Conservation (phyloP, 2,888 invertebrate species). For the Tetanocera ferruginea region DNA sequence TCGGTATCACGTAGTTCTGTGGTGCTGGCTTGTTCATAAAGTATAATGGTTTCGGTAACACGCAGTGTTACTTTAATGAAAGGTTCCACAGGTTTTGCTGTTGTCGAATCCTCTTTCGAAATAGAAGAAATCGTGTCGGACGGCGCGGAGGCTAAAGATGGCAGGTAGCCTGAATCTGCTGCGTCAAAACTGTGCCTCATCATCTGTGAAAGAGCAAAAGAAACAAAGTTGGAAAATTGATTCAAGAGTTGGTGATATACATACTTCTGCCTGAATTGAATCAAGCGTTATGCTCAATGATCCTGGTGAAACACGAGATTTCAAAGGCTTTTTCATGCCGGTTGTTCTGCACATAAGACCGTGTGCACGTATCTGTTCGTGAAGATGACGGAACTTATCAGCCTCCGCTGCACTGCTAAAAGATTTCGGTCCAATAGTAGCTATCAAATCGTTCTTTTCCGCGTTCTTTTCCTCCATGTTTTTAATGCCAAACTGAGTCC, state of each 20-base stretch:
- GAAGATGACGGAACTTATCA: slow-evolving; percentile 13
- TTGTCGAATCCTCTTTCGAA: neutral
- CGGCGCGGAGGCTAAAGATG: too few species aligned
- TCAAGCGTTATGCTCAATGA: slow-evolving; percentile 5
- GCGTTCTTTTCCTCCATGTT: neutral
- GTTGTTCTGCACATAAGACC: neutral
- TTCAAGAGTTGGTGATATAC: neutral
- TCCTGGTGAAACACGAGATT: neutral
- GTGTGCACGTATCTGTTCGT: slow-evolving; percentile 2
- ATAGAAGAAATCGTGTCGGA: too few species aligned
- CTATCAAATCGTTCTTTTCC: neutral
- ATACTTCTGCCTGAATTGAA: slow-evolving; percentile 12
- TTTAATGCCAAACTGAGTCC: slow-evolving; percentile 8
- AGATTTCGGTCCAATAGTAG: neutral
- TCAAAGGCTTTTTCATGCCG: neutral
- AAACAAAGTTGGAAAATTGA: neutral
- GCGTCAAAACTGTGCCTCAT: too few species aligned
- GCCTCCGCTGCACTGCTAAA: neutral
- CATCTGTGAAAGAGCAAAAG: neutral
- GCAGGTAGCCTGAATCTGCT: too few species aligned
- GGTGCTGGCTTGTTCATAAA: slow-evolving; percentile 77
- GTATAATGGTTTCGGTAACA: slow-evolving; percentile 77
- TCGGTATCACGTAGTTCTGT: slow-evolving; percentile 75
- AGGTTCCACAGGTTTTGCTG: slow-evolving; percentile 65
- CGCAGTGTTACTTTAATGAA: slow-evolving; percentile 75